Conservation (phyloP, 2,888 invertebrate genomes). For the Cecidostiba fungosa region DNA sequence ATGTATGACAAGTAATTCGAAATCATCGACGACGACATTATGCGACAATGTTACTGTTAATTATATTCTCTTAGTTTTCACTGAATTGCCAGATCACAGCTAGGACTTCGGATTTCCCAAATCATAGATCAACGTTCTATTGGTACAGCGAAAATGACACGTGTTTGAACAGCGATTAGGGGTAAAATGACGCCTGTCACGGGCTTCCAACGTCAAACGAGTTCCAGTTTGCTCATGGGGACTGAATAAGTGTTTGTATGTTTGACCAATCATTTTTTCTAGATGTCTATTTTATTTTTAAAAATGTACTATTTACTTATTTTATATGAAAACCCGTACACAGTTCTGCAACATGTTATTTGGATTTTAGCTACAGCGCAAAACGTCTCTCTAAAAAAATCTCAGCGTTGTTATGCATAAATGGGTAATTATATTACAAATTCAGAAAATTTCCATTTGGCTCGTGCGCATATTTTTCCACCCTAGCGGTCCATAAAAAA, state of each 20-base stretch:
- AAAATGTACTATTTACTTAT: no score
- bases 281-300: no score
- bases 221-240: not conserved
- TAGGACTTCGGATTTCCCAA: not conserved
- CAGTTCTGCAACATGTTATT: no score
- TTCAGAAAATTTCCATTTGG: not conserved
- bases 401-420: no score
- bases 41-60: not conserved
- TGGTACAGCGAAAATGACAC: constrained; percentile 10
- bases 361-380: no score
- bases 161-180: constrained; percentile 21
- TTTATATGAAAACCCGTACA: no score
- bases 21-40: not conserved
- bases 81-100: not conserved
- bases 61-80: not conserved
- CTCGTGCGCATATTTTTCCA: not conserved
- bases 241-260: not conserved
- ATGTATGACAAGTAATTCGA: no score
- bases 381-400: no score
- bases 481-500: not conserved
- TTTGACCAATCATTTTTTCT: not conserved
- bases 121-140: not conserved
- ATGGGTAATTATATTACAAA: not conserved
- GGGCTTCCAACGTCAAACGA: not conserved
- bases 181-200: constrained; percentile 15